Conservation (phyloP, 2,888 invertebrate genomes). For the Epinotia nisella region DNA sequence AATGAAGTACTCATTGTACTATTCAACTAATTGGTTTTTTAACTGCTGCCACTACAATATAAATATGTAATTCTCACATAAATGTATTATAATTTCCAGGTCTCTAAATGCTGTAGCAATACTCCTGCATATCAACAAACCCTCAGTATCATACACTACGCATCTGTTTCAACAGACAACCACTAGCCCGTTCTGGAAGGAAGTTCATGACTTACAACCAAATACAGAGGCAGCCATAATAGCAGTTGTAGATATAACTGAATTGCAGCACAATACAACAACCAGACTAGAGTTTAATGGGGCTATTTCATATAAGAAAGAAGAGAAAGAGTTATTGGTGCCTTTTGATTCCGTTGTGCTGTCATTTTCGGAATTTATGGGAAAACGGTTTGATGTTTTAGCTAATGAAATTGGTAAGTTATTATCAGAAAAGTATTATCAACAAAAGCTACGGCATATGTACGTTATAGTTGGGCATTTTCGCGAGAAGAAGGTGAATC, state of each 20-base stretch:
- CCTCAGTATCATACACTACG: constrained; percentile 64
- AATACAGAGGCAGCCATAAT: constrained; percentile 55
- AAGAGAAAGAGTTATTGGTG: constrained; percentile 57
- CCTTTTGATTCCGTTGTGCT: constrained; percentile 64
- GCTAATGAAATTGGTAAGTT: constrained; percentile 56
- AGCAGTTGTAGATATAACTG: constrained; percentile 60
- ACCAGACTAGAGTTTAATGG: constrained; percentile 64
- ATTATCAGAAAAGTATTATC: neutral
- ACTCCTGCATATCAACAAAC: constrained; percentile 56
- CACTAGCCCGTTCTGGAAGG: constrained; percentile 62
- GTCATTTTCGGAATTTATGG: constrained; percentile 62
- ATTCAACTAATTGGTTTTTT: no score
- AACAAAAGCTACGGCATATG: no score
- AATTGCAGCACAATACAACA: constrained; percentile 57
- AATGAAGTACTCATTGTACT: no score
- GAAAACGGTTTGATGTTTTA: constrained; percentile 65
- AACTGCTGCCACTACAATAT: neutral
- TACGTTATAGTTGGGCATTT: no score
- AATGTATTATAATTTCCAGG: constrained; percentile 56
- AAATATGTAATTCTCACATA: neutral
- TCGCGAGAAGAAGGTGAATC: no score
- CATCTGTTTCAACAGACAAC: constrained; percentile 60
- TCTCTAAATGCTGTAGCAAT: constrained; percentile 61
- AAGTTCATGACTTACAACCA: constrained; percentile 51
- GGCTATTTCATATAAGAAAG: constrained; percentile 60